These are phyloP conservation scores for Diarsia dahlii DNA, from an alignment of 2,888 invertebrate species.

Conservation along the genomic window DNA sequence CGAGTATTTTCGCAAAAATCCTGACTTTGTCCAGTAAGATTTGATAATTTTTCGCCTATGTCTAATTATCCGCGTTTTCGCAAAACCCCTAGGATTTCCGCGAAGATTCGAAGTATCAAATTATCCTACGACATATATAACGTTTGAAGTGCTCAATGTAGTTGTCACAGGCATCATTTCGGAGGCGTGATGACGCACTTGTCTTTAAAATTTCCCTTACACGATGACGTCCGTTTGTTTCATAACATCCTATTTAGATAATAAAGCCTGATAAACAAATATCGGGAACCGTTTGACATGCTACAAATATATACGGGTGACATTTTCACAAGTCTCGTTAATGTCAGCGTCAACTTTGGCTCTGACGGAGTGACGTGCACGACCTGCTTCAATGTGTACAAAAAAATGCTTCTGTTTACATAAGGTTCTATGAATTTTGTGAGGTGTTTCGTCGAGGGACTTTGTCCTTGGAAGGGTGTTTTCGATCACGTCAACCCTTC, in stretches of 20 bases:
- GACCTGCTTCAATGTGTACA: slow-evolving; percentile 24
- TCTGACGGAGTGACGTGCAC: slow-evolving; percentile 63
- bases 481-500: background rate
- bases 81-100: no score
- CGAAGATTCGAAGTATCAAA: no score
- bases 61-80: no score
- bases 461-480: background rate
- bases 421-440: slow-evolving; percentile 5
- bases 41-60: no score
- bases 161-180: slow-evolving; percentile 69
- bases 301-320: slow-evolving; percentile 74
- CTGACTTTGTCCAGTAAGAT: no score
- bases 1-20: no score
- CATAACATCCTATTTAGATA: slow-evolving; percentile 84
- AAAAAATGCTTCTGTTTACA: slow-evolving; percentile 36
- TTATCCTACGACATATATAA: no score
- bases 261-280: slow-evolving; percentile 79
- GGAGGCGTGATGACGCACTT: slow-evolving; percentile 81
- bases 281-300: slow-evolving; percentile 69
- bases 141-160: slow-evolving; percentile 59
- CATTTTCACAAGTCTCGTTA: slow-evolving; percentile 73
- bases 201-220: slow-evolving; percentile 71
- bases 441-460: background rate
- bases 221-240: slow-evolving; percentile 79
- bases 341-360: slow-evolving; percentile 61